Percentiles rank a stretch among this genome's conserved stretches.
These are phyloP conservation scores for Lasioglossum marginatum DNA, from an alignment of 2,888 invertebrate species.

Conservation along the genomic window DNA sequence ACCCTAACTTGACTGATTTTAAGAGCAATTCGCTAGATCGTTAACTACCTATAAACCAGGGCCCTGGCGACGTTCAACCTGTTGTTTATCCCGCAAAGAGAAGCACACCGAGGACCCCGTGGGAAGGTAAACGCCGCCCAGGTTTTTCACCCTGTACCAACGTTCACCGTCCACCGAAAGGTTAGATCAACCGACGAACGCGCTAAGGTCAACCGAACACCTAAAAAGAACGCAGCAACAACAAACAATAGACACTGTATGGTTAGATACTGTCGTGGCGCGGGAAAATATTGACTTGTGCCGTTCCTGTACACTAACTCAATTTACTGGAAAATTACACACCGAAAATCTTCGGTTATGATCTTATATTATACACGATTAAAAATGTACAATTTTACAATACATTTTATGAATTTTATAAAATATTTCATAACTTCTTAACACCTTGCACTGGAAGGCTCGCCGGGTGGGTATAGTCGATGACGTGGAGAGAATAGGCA, in stretches of 20 bases:
- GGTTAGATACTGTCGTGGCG: not conserved
- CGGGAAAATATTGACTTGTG: not conserved
- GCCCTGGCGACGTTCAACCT: not conserved
- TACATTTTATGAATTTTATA: too few relatives aligned
- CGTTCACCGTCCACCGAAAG: not conserved
- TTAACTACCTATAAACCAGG: not conserved
- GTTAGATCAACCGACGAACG: not conserved
- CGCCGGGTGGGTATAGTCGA: too few relatives aligned
- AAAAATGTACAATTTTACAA: not conserved
- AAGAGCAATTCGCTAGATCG: conserved; percentile 16
- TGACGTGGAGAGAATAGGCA: too few relatives aligned
- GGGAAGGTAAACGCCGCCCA: not conserved
- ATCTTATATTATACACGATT: not conserved
- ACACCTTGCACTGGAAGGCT: too few relatives aligned
- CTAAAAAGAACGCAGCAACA: not conserved
- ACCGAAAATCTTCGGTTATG: not conserved
- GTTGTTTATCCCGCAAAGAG: not conserved
- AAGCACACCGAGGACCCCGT: not conserved
- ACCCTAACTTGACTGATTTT: conserved; percentile 17
- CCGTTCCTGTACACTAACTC: not conserved
- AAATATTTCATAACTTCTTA: too few relatives aligned
- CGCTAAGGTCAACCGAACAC: not conserved
- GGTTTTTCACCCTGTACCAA: not conserved
- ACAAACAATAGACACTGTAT: not conserved
- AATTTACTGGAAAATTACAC: not conserved